These are phyloP conservation scores for Sebastes taczanowskii DNA, from an alignment of 2,797 vertebrate genomes.

Conservation along the genomic window DNA sequence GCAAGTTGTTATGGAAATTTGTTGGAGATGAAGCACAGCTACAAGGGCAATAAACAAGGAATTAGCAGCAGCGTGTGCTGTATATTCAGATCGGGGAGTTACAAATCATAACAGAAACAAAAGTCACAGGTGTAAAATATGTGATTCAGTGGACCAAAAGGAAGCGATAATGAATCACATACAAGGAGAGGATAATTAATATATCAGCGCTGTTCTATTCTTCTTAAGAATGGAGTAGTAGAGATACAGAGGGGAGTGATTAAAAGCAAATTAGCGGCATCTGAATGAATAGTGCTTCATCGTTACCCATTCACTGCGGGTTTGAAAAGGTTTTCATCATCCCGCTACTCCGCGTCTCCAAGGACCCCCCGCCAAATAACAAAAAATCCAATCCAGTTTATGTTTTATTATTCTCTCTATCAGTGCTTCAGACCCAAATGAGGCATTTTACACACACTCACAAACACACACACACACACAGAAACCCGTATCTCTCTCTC, in stretches of 20 bases:
- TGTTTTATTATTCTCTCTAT: conserved; percentile 53
- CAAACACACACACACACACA: neutral
- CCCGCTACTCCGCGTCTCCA: conserved; percentile 12
- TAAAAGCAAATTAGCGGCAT: conserved; percentile 52
- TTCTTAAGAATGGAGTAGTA: conserved; percentile 23
- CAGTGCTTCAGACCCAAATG: conserved; percentile 15
- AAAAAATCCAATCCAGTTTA: conserved; percentile 34
- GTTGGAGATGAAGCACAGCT: conserved; percentile 15
- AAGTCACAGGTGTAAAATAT: conserved; percentile 26
- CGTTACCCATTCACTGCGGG: conserved; percentile 20
- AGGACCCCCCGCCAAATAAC: conserved; percentile 19
- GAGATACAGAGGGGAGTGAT: conserved; percentile 41
- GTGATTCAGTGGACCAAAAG: conserved; percentile 5
- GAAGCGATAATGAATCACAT: conserved; percentile 36
- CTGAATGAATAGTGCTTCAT: conserved; percentile 33
- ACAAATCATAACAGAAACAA: conserved; percentile 33
- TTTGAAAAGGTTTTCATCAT: conserved; percentile 59
- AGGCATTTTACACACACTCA: neutral
- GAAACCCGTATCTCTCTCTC: neutral
- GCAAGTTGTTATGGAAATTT: conserved; percentile 42
- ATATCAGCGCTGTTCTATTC: conserved; percentile 31
- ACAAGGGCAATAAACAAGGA: conserved; percentile 48
- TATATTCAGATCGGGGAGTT: conserved; percentile 10
- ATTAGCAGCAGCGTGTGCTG: conserved; percentile 23
- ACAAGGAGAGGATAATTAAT: conserved; percentile 42